A percentile compares a stretch with the other conserved stretches of the same genome.
Conservation (phyloP, 2,113 vertebrate species). For the Symphodus melops region DNA sequence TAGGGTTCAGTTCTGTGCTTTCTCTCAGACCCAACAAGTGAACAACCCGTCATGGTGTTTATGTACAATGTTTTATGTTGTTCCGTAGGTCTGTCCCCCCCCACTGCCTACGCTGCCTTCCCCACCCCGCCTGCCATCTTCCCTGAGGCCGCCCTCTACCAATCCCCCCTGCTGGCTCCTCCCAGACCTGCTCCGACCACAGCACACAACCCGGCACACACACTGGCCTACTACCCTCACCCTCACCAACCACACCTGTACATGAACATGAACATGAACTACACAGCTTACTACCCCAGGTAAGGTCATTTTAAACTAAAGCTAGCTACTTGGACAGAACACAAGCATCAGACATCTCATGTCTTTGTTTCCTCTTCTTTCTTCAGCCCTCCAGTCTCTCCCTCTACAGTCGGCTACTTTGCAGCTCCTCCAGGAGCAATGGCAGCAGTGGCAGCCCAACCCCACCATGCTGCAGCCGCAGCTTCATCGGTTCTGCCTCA, state of each 20-base stretch:
- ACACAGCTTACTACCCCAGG: constrained; percentile 98
- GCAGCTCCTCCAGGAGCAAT: constrained; percentile 89
- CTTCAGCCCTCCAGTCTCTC: constrained; percentile 93
- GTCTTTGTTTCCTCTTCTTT: not conserved
- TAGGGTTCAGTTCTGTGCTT: not conserved
- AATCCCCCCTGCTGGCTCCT: constrained; percentile 90
- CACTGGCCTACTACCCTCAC: constrained; percentile 91
- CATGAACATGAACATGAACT: constrained; percentile 94
- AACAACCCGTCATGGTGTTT: not conserved
- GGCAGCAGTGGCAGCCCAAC: constrained; percentile 85
- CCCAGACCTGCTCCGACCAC: constrained; percentile 86
- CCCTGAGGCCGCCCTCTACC: constrained; percentile 91
- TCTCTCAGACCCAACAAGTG: not conserved
- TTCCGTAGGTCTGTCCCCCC: constrained; percentile 91
- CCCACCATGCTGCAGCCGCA: constrained; percentile 66
- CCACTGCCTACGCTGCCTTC: constrained; percentile 91
- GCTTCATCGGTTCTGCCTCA: constrained; percentile 87
- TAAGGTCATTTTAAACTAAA: constrained; percentile 53
- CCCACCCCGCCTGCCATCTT: constrained; percentile 88
- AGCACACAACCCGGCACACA: constrained; percentile 79
- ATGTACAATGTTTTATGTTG: not conserved
- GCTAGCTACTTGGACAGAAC: not conserved
- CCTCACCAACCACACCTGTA: constrained; percentile 89
- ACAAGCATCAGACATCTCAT: no score
- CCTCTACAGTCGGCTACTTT: constrained; percentile 92